Base-by-base conservation (phyloP, 2,888 invertebrate genomes). In the Drosophila dives region DNA sequence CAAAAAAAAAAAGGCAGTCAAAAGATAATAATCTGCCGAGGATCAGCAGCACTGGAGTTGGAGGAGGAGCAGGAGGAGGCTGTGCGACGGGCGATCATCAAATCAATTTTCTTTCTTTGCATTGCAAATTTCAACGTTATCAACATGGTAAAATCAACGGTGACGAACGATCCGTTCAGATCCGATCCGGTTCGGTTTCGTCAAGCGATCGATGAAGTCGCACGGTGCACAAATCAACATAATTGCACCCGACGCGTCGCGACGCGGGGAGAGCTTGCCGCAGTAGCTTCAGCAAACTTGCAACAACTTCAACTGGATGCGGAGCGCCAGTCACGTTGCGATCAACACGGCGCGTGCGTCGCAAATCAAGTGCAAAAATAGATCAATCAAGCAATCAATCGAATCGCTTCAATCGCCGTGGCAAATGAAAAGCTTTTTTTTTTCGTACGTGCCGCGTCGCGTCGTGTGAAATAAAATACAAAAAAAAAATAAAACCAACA, bases 351-450 rank as follows among this genome's bases (percentile, higher is more conserved):
- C 90, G 91, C 87, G 91, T 87, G 87, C 91, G 90, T 87, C 90
- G 90, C 90, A 90, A 87, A 90, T 87, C 91, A 87, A 90, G 90
- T 88, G 90, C 90, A 87, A 90, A 89, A 86, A 86, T 90, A 90
- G 91, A 89, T 89, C 90, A 90, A 87, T 87, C 90, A 90, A 89
- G 88, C 88, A 90, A 90, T 90, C 90, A 87, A 90, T 87, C 90
- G 80, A 80, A 80, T 70, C 68, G 80, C 64, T 75, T 70, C 90
- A 77, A 81, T 78, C 84, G 55, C 72, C 71, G 64, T 81, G 82
- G 71, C 81, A 83, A 80, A 81, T 73, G 70, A 75, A 81, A 83
- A 73, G 70, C 63, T 68, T 79, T 73, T 71, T 63, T 55, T 55
- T 51, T 50, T 33, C 65, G 72, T 82, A 69, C 70, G 72, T 82